Percentiles rank a stretch among this genome's conserved stretches.
Evolutionary conservation across 1,140 invertebrate genomes (phyloP).

Genomic region (Druon quercuslanigerum): DNA sequence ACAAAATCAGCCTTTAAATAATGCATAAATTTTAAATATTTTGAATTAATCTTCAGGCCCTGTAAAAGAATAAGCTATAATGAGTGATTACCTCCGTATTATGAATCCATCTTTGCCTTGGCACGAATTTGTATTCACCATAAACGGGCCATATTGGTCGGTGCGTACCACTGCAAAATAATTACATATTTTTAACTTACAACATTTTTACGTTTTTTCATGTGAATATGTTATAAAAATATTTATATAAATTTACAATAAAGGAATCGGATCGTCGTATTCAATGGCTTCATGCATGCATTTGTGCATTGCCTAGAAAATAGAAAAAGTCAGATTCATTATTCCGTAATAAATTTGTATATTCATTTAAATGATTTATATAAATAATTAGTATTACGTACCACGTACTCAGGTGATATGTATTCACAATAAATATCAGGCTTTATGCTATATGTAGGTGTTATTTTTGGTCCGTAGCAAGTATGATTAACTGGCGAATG

Average conservation of each 20-base stretch:
- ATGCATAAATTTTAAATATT: no score
- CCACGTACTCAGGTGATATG: constrained; percentile 79
- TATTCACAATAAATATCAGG: constrained; percentile 78
- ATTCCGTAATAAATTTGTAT: no score
- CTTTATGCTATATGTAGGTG: constrained; percentile 72
- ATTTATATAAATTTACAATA: constrained; percentile 64
- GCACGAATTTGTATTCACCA: constrained; percentile 89
- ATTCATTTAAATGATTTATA: constrained; percentile 39
- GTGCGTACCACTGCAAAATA: constrained; percentile 83
- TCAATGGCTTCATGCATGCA: constrained; percentile 83
- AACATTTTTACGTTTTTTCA: constrained; percentile 8
- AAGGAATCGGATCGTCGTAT: constrained; percentile 80
- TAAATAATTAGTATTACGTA: constrained; percentile 65
- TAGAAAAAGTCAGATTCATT: constrained; percentile 36
- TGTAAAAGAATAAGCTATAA: neutral
- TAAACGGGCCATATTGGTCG: constrained; percentile 88
- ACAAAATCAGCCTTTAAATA: no score
- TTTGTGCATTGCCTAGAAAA: constrained; percentile 79
- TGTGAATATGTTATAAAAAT: neutral
- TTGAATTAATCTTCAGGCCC: no score
- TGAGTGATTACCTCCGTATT: constrained; percentile 82
- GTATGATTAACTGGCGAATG: constrained; percentile 80
- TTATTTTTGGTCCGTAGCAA: constrained; percentile 77
- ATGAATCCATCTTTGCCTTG: constrained; percentile 89
- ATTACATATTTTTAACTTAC: constrained; percentile 32